Percentiles rank a stretch among this genome's conserved stretches.
Conservation (phyloP, 2,888 invertebrate species). For the Tuberolachnus salignus region DNA sequence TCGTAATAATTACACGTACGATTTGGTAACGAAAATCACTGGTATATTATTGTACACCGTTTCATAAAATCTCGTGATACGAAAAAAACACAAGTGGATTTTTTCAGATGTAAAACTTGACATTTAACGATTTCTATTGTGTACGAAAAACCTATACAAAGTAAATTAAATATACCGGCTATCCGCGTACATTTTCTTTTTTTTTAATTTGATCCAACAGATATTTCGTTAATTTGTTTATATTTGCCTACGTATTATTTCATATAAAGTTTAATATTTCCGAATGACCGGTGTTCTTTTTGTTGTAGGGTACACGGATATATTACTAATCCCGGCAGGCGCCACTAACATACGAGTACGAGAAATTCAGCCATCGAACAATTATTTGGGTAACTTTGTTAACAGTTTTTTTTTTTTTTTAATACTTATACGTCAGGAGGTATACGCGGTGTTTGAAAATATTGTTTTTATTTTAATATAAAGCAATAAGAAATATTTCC, state of each 20-base stretch:
- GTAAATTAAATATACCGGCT: neutral
- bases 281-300: neutral
- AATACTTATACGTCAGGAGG: no score
- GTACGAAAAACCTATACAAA: no score
- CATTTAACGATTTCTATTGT: no score
- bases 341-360: constrained; percentile 86
- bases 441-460: neutral
- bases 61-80: neutral
- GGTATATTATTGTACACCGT: neutral
- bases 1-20: neutral
- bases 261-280: neutral
- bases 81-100: neutral
- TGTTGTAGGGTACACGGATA: constrained; percentile 82
- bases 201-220: no score
- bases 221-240: no score
- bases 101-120: no score
- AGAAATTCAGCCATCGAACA: constrained; percentile 82
- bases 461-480: constrained; percentile 58
- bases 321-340: constrained; percentile 87
- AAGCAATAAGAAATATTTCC: constrained; percentile 81
- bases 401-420: no score
- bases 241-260: neutral
- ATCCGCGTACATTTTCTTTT: no score
- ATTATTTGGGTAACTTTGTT: constrained; percentile 80
- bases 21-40: neutral